Base-by-base conservation (phyloP, 2,888 invertebrate species). In the Drosophila diplacantha region DNA sequence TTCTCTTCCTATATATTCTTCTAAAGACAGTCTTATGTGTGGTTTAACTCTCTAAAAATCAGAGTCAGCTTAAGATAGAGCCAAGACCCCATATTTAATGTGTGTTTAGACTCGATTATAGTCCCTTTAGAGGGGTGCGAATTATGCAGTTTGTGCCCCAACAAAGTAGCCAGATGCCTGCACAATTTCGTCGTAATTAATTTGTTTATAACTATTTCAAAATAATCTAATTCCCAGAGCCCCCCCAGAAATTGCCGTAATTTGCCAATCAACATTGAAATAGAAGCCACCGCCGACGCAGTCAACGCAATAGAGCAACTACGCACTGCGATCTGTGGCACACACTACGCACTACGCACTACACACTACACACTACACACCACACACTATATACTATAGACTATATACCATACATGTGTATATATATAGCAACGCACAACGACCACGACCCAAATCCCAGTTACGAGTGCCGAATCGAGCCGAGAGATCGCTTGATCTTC, bases 241-340 rank as follows among this genome's bases (percentile, higher is more conserved):
- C 22, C 34, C 34, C 24, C n/a, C 63, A 59, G 65, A 82, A 83
- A 81, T 81, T 83, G 84, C 74, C 39, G 84, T 81, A 81, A 81
- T 81, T 81, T 81, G 80, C 80, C 80, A 81, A 81, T 81, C 84
- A 83, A 75, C 81, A 79, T 83, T 82, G 78, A 83, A 78, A 81
- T 69, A 72, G 66, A 57, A 81, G 78, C 59, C 69, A 69, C 44
- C 54, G 44, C 51, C 51, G 35, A 38, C 51, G 60, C 66, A 55
- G 20, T 20, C 32, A 47, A 46, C 56, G 67, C 58, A 44, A 39
- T 29, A 34, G 3, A 34, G 22, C 26, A 54, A 61, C 52, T 63
- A 61, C 61, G 61, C 61, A 61, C 63, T 61, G 50, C 58, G 43
- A 58, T 20, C 32, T 51, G 14, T 24, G 32, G n/a, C 55, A 44